These are phyloP conservation scores for Drosophila sordidapex DNA, from an alignment of 2,888 invertebrate genomes.

Conservation along the genomic window DNA sequence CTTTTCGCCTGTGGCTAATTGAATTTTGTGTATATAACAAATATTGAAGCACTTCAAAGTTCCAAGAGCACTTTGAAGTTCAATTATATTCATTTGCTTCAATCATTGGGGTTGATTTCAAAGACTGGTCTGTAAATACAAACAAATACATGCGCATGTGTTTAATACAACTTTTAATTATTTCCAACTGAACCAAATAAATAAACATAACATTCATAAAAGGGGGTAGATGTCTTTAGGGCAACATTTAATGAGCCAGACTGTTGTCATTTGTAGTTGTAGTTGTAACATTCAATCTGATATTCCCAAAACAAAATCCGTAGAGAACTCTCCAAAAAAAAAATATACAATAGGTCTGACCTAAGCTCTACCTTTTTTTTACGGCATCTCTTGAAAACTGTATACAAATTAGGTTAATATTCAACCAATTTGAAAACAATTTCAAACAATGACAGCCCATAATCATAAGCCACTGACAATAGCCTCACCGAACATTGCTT, in stretches of 20 bases:
- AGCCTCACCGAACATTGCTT: conserved; percentile 40
- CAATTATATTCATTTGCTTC: not conserved
- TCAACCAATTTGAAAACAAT: conserved; percentile 54
- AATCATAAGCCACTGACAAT: conserved; percentile 36
- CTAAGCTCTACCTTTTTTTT: not conserved
- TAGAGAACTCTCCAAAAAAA: not conserved
- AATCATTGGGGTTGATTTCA: not conserved
- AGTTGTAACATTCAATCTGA: not conserved
- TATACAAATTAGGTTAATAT: conserved; percentile 55
- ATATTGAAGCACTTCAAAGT: not conserved
- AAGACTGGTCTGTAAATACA: no score
- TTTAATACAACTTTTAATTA: not conserved
- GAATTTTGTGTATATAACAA: not conserved
- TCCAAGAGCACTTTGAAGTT: conserved; percentile 5
- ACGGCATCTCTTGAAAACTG: conserved; percentile 3
- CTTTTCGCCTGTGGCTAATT: not conserved
- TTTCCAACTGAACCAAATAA: not conserved
- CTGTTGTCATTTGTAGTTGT: not conserved
- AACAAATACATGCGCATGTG: not conserved
- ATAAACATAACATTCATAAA: not conserved
- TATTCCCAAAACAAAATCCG: not conserved
- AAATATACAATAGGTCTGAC: not conserved
- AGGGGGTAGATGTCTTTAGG: not conserved
- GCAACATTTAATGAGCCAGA: not conserved
- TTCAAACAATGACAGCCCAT: conserved; percentile 56